Percentiles rank a stretch among this genome's conserved stretches.
Conservation (phyloP, 2,888 invertebrate genomes). For the Muschampia plurimacula region DNA sequence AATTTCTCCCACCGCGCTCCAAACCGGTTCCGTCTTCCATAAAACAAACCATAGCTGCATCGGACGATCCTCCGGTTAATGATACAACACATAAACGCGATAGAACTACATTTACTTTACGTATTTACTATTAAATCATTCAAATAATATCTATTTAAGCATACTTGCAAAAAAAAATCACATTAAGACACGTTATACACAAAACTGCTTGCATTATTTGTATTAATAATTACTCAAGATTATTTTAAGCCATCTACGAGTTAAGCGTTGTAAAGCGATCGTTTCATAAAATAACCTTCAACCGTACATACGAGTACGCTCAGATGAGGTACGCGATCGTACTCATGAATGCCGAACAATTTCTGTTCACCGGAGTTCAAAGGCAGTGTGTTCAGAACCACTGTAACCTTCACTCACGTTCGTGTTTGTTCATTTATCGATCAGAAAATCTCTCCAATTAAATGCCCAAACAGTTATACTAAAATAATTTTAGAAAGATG, state of each 20-base stretch:
- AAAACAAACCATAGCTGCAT: slow-evolving; percentile 43
- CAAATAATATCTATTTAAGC: background rate
- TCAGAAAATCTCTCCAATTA: slow-evolving; percentile 40
- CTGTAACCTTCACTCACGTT: slow-evolving; percentile 39
- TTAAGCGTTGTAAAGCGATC: slow-evolving; percentile 27
- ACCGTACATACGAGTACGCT: slow-evolving; percentile 19
- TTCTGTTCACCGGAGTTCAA: slow-evolving; percentile 38
- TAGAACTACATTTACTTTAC: background rate
- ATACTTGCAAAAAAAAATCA: slow-evolving; percentile 2
- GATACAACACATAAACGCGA: background rate
- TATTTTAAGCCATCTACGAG: slow-evolving; percentile 27
- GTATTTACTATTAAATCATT: slow-evolving; percentile 39
- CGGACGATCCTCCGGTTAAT: slow-evolving; percentile 30
- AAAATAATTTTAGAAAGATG: slow-evolving; percentile 38
- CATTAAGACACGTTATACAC: slow-evolving; percentile 12
- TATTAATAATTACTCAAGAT: slow-evolving; percentile 26
- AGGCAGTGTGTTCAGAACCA: slow-evolving; percentile 37
- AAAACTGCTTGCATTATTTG: slow-evolving; percentile 15
- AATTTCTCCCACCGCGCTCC: slow-evolving; percentile 46
- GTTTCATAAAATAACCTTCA: slow-evolving; percentile 36
- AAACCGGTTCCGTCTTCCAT: slow-evolving; percentile 48
- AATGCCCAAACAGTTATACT: slow-evolving; percentile 38
- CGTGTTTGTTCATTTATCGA: slow-evolving; percentile 39
- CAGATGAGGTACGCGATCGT: slow-evolving; percentile 28
- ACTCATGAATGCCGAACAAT: slow-evolving; percentile 35